Percentiles rank a stretch among this genome's conserved stretches.
phyloP scores from a whole-genome alignment of 2,113 vertebrate species.

The Eublepharis macularius region DNA sequence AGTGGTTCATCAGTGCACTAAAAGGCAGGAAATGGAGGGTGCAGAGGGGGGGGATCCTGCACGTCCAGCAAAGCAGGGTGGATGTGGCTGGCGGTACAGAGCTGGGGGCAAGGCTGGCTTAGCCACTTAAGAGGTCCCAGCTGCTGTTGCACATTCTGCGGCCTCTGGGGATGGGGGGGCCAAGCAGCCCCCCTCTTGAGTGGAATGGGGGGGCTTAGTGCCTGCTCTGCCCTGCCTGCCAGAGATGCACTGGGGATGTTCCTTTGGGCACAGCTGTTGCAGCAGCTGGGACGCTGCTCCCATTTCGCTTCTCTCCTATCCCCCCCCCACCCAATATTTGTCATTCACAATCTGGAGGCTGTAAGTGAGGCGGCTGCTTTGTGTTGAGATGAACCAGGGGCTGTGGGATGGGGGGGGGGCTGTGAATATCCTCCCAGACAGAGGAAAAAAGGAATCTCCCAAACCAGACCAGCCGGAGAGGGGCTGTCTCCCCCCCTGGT shows the following conservation, averaged over 20 bases:
- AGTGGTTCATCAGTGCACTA: constrained; percentile 2
- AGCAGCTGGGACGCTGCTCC: too few species aligned
- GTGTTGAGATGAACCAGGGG: background rate
- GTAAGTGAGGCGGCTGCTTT: background rate
- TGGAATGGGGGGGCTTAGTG: background rate
- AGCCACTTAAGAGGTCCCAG: too few species aligned
- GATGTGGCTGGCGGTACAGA: fast-evolving
- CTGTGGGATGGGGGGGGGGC: background rate
- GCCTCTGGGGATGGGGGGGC: background rate
- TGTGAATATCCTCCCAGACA: too few species aligned
- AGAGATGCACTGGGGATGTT: background rate
- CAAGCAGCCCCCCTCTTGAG: background rate
- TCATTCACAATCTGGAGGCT: background rate
- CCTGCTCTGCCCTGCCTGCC: too few species aligned
- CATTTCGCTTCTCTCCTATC: background rate
- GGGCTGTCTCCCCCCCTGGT: too few species aligned
- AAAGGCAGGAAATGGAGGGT: constrained; percentile 13
- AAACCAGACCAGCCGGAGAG: too few species aligned
- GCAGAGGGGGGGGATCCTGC: fast-evolving
- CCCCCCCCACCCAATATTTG: too few species aligned
- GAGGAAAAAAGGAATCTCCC: too few species aligned
- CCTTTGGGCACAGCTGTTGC: background rate
- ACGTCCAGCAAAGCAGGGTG: background rate
- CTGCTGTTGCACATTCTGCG: background rate
- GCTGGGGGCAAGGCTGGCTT: fast-evolving